Base-by-base conservation (phyloP, 1,140 invertebrate genomes). In the Glossosoma conforme region DNA sequence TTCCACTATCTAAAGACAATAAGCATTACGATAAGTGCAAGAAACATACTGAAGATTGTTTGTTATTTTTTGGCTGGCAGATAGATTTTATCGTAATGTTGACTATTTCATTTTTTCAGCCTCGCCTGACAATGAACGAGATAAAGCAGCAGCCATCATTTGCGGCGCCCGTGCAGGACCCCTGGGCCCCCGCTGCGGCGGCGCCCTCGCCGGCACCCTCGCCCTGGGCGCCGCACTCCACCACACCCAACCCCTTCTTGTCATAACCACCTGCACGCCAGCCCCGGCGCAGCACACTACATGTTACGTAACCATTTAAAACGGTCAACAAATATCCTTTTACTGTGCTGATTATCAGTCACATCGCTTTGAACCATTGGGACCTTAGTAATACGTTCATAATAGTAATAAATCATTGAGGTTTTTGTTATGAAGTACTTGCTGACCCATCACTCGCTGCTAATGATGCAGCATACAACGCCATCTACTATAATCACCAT, bases 181-280 rank as follows among this genome's bases (percentile, higher is more conserved):
- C 56, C 4, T 51, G 53, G 52, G 45, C 46, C 42, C 56, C 56
- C 25, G 44, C 46, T 19, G 17, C 52, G 37, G 5, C 60, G 25
- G 52, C 60, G 24, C 59, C 62, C 44, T 42, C 60, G 33, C 22
- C 42, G 9, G 61, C 64, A 13, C 67, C 68, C 11, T 64, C 63
- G 62, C 63, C 66, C 4, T 64, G 64, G 36, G 61, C 60, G 20
- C 55, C 60, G 33, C 35, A 60, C 14, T 56, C 66, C 2, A 67
- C 65, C 54, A 72, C 69, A 41, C 69, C 69, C 47, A 72, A 72
- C 57, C 69, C 69, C 19, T 72, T 72, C 61, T 66, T 72, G 36
- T 70, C 69, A 65, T 72, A 72, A 59, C 53, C 38, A 13, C 19
- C 3, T 25, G n/a, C n/a, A 40, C 37, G 14, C 19, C 37, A 40